Percentiles rank a stretch among this genome's conserved stretches.
phyloP scores from a whole-genome alignment of 1,140 invertebrate species.

The Chelonus insularis region DNA sequence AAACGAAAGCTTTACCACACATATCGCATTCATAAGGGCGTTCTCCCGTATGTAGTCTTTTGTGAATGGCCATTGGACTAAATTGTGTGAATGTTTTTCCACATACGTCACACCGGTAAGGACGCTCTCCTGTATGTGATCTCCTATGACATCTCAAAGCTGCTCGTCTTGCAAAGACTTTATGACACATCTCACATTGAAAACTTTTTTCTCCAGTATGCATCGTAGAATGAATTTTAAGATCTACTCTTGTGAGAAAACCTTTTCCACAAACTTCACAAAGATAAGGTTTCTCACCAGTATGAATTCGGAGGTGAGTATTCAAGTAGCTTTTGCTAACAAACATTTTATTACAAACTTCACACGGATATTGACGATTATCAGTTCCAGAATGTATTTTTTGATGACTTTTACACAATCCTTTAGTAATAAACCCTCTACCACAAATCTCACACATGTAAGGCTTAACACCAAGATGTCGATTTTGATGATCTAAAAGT shows the following conservation, averaged over 20 bases:
- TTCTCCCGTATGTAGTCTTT: conserved; percentile 75
- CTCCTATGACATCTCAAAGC: conserved; percentile 70
- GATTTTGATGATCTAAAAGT: conserved; percentile 76
- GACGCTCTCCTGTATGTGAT: conserved; percentile 73
- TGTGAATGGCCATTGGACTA: conserved; percentile 68
- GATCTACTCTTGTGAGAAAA: conserved; percentile 66
- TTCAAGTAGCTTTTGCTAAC: conserved; percentile 79
- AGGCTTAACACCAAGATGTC: conserved; percentile 80
- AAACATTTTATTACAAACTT: conserved; percentile 70
- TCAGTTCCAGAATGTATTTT: conserved; percentile 70
- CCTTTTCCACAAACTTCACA: conserved; percentile 71
- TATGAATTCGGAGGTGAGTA: conserved; percentile 86
- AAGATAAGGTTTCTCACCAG: conserved; percentile 76
- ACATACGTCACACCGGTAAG: conserved; percentile 66
- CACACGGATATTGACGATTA: conserved; percentile 69
- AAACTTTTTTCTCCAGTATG: conserved; percentile 75
- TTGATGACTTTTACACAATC: conserved; percentile 73
- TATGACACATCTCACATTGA: conserved; percentile 68
- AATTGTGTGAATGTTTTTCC: conserved; percentile 69
- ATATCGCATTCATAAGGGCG: conserved; percentile 78
- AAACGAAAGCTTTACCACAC: conserved; percentile 67
- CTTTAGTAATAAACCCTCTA: conserved; percentile 79
- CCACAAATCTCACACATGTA: conserved; percentile 80
- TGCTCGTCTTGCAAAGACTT: conserved; percentile 71
- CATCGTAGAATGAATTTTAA: conserved; percentile 67